Conservation (phyloP, 2,888 invertebrate genomes). For the Zonitis immaculata region DNA sequence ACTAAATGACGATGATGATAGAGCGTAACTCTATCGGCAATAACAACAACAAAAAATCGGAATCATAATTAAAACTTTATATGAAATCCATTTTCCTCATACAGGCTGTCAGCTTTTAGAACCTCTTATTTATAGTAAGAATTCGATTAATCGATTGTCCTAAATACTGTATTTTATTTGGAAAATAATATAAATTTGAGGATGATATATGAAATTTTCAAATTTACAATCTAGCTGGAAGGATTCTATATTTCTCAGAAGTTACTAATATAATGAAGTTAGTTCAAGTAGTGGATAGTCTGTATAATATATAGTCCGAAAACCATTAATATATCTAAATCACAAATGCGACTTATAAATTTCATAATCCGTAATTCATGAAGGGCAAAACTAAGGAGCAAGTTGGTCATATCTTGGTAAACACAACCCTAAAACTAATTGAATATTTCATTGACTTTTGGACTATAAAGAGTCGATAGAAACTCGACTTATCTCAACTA, state of each 20-base stretch:
- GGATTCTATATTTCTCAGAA: too few relatives aligned
- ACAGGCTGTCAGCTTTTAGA: too few relatives aligned
- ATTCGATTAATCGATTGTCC: too few relatives aligned
- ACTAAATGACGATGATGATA: neutral
- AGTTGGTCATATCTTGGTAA: constrained; percentile 7
- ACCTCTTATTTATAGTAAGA: too few relatives aligned
- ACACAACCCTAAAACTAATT: constrained; percentile 14
- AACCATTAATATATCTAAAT: neutral
- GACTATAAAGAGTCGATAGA: constrained; percentile 2
- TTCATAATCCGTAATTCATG: constrained; percentile 6
- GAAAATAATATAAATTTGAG: too few relatives aligned
- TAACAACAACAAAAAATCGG: too few relatives aligned
- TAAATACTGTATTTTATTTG: too few relatives aligned
- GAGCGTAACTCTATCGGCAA: neutral
- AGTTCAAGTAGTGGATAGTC: neutral
- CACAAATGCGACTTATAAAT: constrained; percentile 1
- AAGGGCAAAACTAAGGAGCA: constrained; percentile 1
- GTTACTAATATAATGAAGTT: too few relatives aligned
- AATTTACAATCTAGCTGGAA: too few relatives aligned
- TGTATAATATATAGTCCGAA: constrained; percentile 1
- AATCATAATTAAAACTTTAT: too few relatives aligned
- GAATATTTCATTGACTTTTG: constrained; percentile 16
- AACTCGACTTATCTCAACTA: constrained; percentile 4
- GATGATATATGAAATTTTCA: too few relatives aligned
- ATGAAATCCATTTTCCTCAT: too few relatives aligned